Base-by-base conservation (phyloP, 2,113 vertebrate genomes). In the Arizona elegans region DNA sequence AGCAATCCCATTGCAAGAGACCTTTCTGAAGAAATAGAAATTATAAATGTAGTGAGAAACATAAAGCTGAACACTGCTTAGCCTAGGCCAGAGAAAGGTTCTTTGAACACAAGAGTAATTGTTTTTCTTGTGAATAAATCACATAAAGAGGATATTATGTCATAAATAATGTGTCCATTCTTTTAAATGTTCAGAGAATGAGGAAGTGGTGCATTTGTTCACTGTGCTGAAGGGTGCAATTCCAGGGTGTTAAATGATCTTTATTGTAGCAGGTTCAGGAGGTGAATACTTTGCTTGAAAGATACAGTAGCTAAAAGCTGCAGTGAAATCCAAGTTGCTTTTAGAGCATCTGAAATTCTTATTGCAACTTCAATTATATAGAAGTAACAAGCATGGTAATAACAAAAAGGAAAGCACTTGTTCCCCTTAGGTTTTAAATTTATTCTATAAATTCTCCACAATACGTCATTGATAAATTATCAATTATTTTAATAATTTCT, bases 111-210 rank as follows among this genome's bases (percentile, higher is more conserved):
- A 95, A 21, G 93, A 89, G 95, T 94, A 94, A 94, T 38, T 33
- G 54, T 95, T 96, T 94, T 95, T 24, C 19, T 90, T 94, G 96
- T 90, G 93, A 62, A 93, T 95, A 58, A 65, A 89, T 24, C 87
- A 87, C 91, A 96, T 93, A 95, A 96, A 96, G 92, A 95, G 75
- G 92, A 90, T 95, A 90, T 95, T 97, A 92, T 95, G 54, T 93
- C 87, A 93, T 87, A 15, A 29, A 95, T 95, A 97, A 95, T 90
- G 24, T 65, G 65, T 24, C 15, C 93, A 94, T 92, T 93, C 91
- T 96, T 96, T 93, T 81, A 93, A 93, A 23, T 2, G 3, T 62
- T 93, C 94, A 94, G 53, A 94, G 38, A 92, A n/a, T 24, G 85
- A 96, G 96, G 92, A 90, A 54, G 86, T 91, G 58, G 33, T 13